Base-by-base conservation (phyloP, 2,888 invertebrate species). In the Carcina quercana region DNA sequence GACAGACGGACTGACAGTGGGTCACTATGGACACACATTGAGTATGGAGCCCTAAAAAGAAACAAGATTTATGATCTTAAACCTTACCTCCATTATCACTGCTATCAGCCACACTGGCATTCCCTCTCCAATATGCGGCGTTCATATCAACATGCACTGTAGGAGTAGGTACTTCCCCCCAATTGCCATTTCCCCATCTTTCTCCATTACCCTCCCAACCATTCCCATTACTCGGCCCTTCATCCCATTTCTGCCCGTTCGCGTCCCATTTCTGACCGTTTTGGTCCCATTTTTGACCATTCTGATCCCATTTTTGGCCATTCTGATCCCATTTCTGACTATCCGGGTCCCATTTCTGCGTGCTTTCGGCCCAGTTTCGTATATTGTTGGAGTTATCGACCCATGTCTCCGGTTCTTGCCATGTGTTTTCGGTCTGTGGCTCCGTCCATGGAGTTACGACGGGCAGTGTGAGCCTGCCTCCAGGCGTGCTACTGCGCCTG, bases 1-100 rank as follows among this genome's bases (percentile, higher is more conserved):
- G n/a, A n/a, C n/a, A n/a, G n/a, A n/a, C n/a, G n/a, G n/a, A n/a
- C n/a, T n/a, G n/a, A n/a, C n/a, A n/a, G n/a, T n/a, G n/a, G n/a
- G n/a, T n/a, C n/a, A n/a, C n/a, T n/a, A n/a, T n/a, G n/a, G n/a
- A n/a, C n/a, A n/a, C n/a, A n/a, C n/a, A n/a, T n/a, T n/a, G n/a
- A n/a, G n/a, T n/a, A n/a, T n/a, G n/a, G n/a, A n/a, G n/a, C n/a
- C n/a, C n/a, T n/a, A 3, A 20, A 7, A 13, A 14, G 14, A 15
- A 21, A 10, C 2, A 20, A 10, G 7, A 17, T 11, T 14, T 12
- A 3, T n/a, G n/a, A n/a, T n/a, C n/a, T n/a, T n/a, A n/a, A n/a
- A n/a, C 35, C 53, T 45, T 11, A 83, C 83, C 83, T 47, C 84
- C 84, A 50, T 85, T 84, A 45, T 85, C 85, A 34, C 85, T 85